phyloP scores from a whole-genome alignment of 2,888 invertebrate genomes.

The Pocota personata region DNA sequence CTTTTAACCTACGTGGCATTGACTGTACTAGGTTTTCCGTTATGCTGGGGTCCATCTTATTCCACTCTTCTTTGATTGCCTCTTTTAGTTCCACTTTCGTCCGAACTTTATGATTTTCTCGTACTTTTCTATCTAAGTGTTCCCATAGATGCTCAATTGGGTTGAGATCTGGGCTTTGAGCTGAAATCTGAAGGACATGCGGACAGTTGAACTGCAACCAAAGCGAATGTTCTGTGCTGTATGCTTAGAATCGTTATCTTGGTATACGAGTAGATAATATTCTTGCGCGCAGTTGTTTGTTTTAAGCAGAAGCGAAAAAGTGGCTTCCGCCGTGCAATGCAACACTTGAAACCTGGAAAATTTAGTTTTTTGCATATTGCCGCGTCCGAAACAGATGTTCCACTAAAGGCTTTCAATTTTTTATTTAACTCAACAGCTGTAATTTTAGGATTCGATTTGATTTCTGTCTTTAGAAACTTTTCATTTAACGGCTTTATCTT shows the following conservation, averaged over 20 bases:
- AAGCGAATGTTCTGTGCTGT: too few relatives aligned
- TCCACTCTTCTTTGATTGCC: neutral
- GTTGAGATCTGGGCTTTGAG: neutral
- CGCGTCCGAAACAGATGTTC: neutral
- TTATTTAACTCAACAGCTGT: neutral
- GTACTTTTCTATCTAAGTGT: neutral
- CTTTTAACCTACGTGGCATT: neutral
- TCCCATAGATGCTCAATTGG: conserved; percentile 1
- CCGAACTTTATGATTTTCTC: neutral
- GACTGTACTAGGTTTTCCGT: neutral
- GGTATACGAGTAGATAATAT: too few relatives aligned
- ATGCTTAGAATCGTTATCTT: too few relatives aligned
- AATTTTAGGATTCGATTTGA: too few relatives aligned
- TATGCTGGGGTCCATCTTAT: neutral
- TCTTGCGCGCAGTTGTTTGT: too few relatives aligned
- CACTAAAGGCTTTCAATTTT: neutral
- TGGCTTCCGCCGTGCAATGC: neutral
- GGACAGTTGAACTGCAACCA: neutral
- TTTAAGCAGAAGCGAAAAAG: neutral
- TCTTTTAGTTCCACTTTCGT: too few relatives aligned
- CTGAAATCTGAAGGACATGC: neutral
- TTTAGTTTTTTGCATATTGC: neutral
- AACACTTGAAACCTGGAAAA: neutral
- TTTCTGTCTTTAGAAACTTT: neutral
- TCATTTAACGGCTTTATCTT: neutral